These are phyloP conservation scores for Heliothis peltigera DNA, from an alignment of 2,888 invertebrate genomes.

Conservation along the genomic window DNA sequence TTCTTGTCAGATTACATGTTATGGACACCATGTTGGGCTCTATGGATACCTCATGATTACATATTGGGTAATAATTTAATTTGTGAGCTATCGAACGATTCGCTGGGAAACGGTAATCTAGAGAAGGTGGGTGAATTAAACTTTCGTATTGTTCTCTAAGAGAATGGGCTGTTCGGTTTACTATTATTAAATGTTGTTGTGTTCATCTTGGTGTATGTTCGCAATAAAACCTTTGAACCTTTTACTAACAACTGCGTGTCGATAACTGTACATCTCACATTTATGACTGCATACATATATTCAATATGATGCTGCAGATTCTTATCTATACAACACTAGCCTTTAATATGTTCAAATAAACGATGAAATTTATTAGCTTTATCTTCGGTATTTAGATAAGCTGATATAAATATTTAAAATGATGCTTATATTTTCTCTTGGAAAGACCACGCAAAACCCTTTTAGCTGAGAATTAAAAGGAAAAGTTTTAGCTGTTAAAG, in stretches of 20 bases:
- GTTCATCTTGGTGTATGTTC: background rate
- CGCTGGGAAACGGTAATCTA: slow-evolving; percentile 34
- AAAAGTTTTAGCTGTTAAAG: slow-evolving; percentile 1
- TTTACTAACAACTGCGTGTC: background rate
- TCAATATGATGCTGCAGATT: slow-evolving; percentile 1
- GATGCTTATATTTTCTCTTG: no score
- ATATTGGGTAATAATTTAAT: slow-evolving; percentile 55
- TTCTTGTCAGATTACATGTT: slow-evolving; percentile 59
- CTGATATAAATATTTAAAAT: slow-evolving; percentile 16
- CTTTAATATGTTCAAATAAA: background rate
- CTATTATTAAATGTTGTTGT: background rate
- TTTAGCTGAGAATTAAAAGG: slow-evolving; percentile 3
- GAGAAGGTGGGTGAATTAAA: slow-evolving; percentile 23
- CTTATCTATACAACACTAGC: background rate
- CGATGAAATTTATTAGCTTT: background rate
- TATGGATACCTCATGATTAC: slow-evolving; percentile 43
- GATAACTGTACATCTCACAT: slow-evolving; percentile 1
- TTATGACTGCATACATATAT: background rate
- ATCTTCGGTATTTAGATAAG: slow-evolving; percentile 24
- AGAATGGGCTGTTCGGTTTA: slow-evolving; percentile 12
- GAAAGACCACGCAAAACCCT: background rate
- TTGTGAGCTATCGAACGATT: slow-evolving; percentile 32
- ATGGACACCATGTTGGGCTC: slow-evolving; percentile 29
- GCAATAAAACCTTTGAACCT: slow-evolving; percentile 2
- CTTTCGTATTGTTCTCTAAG: slow-evolving; percentile 15